These are phyloP conservation scores for Tympanoctomys barrerae DNA, from an alignment of 2,797 vertebrate species.

Conservation along the genomic window DNA sequence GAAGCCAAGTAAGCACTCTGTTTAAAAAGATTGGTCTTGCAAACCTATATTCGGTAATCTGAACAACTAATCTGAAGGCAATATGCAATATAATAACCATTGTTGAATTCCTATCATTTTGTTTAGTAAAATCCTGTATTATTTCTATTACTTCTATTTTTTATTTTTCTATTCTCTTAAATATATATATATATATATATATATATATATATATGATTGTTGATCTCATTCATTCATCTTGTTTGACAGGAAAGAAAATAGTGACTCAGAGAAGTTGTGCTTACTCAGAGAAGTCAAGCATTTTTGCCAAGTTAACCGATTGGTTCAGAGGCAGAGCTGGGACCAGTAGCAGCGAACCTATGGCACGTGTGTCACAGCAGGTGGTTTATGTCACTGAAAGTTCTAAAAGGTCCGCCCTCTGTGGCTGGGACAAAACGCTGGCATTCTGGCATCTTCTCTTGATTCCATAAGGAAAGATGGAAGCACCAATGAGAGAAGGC, in stretches of 20 bases:
- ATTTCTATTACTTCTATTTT: too few relatives aligned
- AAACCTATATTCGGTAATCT: too few relatives aligned
- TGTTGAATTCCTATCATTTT: too few relatives aligned
- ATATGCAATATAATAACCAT: too few relatives aligned
- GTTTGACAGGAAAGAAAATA: conserved; percentile 38
- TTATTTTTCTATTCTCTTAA: too few relatives aligned
- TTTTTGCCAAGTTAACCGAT: background rate
- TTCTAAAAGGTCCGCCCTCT: background rate
- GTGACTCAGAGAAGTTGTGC: background rate
- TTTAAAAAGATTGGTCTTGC: background rate
- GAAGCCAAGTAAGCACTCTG: background rate
- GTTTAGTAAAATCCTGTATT: too few relatives aligned
- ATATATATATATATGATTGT: too few relatives aligned
- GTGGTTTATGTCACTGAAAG: background rate
- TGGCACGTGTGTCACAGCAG: background rate
- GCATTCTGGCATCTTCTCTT: conserved; percentile 7
- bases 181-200: too few relatives aligned
- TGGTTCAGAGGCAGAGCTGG: background rate
- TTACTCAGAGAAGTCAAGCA: background rate
- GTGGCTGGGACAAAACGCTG: background rate
- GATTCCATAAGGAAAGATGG: background rate
- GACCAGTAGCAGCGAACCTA: background rate
- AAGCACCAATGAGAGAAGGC: background rate
- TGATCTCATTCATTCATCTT: background rate
- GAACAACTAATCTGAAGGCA: too few relatives aligned